Percentiles rank a stretch among this genome's conserved stretches.
phyloP scores from a whole-genome alignment of 2,888 invertebrate genomes.

The Abscondita cerata region DNA sequence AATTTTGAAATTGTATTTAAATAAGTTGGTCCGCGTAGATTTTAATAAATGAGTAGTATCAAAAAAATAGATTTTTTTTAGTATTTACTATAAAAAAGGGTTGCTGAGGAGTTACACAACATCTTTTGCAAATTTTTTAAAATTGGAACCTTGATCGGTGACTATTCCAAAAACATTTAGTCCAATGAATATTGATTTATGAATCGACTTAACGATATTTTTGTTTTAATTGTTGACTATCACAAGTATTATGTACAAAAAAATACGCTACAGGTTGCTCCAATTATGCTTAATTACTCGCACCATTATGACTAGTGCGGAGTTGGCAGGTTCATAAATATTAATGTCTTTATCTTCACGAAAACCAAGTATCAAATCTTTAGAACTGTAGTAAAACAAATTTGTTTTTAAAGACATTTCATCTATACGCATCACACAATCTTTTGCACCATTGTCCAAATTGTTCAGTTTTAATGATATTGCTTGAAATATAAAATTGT shows the following conservation, averaged over 20 bases:
- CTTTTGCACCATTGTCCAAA: neutral
- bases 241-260: neutral
- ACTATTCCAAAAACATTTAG: neutral
- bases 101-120: neutral
- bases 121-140: neutral
- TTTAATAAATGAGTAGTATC: neutral
- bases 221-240: neutral
- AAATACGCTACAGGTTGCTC: slow-evolving; percentile 6
- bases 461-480: neutral
- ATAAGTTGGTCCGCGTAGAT: neutral
- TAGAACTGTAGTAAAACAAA: neutral
- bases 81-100: neutral
- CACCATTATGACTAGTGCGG: neutral
- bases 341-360: neutral
- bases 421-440: neutral
- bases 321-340: neutral
- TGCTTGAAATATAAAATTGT: too few species aligned
- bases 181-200: neutral
- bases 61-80: neutral
- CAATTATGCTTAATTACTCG: neutral
- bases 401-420: slow-evolving; percentile 4
- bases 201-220: neutral
- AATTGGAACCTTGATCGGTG: slow-evolving; percentile 3
- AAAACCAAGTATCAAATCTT: neutral
- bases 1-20: neutral